phyloP scores from a whole-genome alignment of 2,888 invertebrate genomes.

The Hecatera dysodea region DNA sequence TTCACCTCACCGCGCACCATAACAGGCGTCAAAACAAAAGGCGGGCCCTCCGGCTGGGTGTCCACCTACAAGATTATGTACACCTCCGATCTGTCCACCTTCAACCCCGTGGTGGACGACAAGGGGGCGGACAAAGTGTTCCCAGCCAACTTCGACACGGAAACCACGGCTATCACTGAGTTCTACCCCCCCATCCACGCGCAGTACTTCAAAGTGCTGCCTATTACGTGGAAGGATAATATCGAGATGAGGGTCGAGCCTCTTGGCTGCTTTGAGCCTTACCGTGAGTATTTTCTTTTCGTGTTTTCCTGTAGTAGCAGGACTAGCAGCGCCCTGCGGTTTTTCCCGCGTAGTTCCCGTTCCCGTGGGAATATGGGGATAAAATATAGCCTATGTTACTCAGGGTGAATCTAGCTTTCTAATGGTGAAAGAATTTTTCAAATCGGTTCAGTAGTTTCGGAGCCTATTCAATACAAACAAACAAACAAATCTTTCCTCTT shows the following conservation, averaged over 20 bases:
- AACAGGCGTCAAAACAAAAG: constrained; percentile 94
- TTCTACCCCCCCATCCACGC: constrained; percentile 94
- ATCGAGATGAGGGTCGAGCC: constrained; percentile 95
- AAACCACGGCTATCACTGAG: constrained; percentile 91
- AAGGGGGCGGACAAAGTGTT: constrained; percentile 91
- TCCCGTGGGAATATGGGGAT: no score
- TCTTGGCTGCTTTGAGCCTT: constrained; percentile 94
- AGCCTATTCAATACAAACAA: no score
- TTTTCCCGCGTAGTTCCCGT: no score
- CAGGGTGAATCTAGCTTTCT: no score
- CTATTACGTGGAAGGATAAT: constrained; percentile 93
- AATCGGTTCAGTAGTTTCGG: no score
- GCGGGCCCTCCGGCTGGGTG: constrained; percentile 94
- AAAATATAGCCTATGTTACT: no score
- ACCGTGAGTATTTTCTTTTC: constrained; percentile 81
- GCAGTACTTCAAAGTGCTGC: constrained; percentile 93
- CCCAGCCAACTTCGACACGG: constrained; percentile 93
- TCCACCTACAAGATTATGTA: constrained; percentile 94
- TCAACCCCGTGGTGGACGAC: constrained; percentile 93
- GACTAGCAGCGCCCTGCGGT: no score
- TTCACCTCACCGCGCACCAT: constrained; percentile 94
- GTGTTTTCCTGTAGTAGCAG: no score
- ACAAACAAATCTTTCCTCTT: no score
- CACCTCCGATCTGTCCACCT: constrained; percentile 93
- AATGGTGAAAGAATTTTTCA: no score